These are phyloP conservation scores for Hippocampus guttulatus DNA, from an alignment of 2,113 vertebrate species.

Conservation along the genomic window DNA sequence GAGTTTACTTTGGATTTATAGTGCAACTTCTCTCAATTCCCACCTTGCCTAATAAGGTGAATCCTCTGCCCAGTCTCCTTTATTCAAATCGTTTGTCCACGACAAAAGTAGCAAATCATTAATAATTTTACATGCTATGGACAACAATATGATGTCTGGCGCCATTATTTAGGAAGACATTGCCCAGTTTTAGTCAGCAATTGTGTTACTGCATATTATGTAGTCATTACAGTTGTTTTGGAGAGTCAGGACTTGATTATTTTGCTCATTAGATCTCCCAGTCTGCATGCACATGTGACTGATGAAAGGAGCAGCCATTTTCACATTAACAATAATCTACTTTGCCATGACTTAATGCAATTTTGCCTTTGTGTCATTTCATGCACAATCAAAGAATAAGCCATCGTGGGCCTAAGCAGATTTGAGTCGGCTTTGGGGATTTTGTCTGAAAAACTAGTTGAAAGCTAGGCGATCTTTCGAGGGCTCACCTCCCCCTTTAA, in stretches of 20 bases:
- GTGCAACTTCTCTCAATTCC: too few species aligned
- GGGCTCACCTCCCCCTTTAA: constrained; percentile 22
- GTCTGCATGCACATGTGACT: constrained; percentile 42
- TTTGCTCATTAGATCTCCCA: constrained; percentile 54
- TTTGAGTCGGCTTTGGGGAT: constrained; percentile 8
- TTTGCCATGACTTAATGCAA: constrained; percentile 56
- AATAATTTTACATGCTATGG: neutral
- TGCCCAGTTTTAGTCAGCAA: constrained; percentile 24
- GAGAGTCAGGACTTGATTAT: constrained; percentile 53
- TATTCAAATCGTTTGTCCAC: neutral
- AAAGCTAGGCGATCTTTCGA: constrained; percentile 20
- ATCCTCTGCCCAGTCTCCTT: neutral
- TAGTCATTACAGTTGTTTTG: constrained; percentile 51
- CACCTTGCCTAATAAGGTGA: neutral
- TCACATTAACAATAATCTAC: constrained; percentile 64
- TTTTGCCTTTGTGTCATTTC: constrained; percentile 50
- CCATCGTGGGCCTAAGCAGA: constrained; percentile 23
- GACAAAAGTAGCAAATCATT: neutral
- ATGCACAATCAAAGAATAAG: constrained; percentile 52
- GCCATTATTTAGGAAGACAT: neutral
- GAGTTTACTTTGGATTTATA: too few species aligned
- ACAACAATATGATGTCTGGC: neutral
- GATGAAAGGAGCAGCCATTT: constrained; percentile 42
- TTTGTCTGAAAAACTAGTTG: constrained; percentile 21
- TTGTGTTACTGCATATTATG: constrained; percentile 44